These are phyloP conservation scores for Eufriesea mexicana DNA, from an alignment of 1,140 invertebrate genomes.

Conservation along the genomic window DNA sequence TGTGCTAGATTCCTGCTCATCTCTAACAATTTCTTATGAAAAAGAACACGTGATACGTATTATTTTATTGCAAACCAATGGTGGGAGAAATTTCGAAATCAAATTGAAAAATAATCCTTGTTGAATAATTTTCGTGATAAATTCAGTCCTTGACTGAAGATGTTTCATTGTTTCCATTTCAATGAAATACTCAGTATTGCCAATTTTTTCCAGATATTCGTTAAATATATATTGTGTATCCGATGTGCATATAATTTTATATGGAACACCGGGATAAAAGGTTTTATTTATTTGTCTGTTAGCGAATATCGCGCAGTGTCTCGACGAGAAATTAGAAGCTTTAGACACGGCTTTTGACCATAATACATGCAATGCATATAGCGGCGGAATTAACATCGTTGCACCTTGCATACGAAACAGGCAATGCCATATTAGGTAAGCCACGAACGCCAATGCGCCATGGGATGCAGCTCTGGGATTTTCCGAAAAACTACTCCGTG, in stretches of 20 bases:
- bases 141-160: no score
- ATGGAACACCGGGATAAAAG: neutral
- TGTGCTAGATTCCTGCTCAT: no score
- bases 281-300: constrained; percentile 14
- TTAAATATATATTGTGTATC: no score
- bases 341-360: constrained; percentile 44
- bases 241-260: neutral
- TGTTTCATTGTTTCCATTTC: neutral
- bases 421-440: constrained; percentile 43
- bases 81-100: no score
- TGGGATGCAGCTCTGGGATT: constrained; percentile 9
- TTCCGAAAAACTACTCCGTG: constrained; percentile 17
- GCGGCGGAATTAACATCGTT: constrained; percentile 38
- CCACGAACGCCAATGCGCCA: constrained; percentile 42
- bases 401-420: constrained; percentile 34
- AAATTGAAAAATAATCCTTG: no score
- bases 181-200: no score
- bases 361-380: constrained; percentile 46
- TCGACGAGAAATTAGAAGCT: constrained; percentile 39
- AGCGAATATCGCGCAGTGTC: neutral
- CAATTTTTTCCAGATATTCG: neutral
- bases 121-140: no score
- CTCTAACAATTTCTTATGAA: no score
- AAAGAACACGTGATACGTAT: no score
- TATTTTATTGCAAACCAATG: no score